Percentiles rank a stretch among this genome's conserved stretches.
These are phyloP conservation scores for Stratiolaelaps scimitus DNA, from an alignment of 1,140 invertebrate genomes.

Conservation along the genomic window DNA sequence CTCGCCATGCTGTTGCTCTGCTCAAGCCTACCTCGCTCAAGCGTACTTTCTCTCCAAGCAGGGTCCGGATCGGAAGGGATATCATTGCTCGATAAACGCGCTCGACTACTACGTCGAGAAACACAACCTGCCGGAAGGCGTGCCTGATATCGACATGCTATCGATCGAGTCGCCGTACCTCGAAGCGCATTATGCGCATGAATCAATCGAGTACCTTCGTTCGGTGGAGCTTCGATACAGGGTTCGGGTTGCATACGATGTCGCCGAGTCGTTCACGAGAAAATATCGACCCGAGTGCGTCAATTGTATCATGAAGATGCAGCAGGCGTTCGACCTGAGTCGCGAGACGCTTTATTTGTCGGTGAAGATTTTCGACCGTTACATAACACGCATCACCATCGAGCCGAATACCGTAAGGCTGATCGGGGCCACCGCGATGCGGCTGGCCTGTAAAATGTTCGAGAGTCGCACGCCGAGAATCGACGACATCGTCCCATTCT, in stretches of 20 bases:
- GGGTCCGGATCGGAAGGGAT: no score
- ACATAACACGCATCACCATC: slow-evolving; percentile 55
- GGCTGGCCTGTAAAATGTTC: slow-evolving; percentile 92
- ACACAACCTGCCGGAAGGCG: slow-evolving; percentile 43
- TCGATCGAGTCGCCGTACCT: slow-evolving; percentile 67
- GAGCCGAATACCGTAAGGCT: slow-evolving; percentile 68
- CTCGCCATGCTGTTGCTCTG: no score
- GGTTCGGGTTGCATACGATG: slow-evolving; percentile 64
- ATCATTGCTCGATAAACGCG: no score
- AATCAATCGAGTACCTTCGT: slow-evolving; percentile 88
- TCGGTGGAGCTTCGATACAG: slow-evolving; percentile 62
- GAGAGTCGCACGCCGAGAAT: slow-evolving; percentile 78
- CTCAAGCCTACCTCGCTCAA: no score
- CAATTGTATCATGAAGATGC: slow-evolving; percentile 96
- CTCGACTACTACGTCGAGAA: slow-evolving; percentile 32
- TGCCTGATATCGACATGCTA: slow-evolving; percentile 73
- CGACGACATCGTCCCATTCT: slow-evolving; percentile 91
- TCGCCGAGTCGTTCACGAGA: slow-evolving; percentile 56
- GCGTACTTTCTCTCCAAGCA: no score
- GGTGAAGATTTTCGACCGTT: slow-evolving; percentile 89
- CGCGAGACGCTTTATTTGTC: slow-evolving; percentile 94
- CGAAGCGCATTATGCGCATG: slow-evolving; percentile 75
- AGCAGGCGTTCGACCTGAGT: slow-evolving; percentile 91
- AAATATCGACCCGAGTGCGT: slow-evolving; percentile 82
- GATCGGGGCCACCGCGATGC: slow-evolving; percentile 73